Evolutionary conservation across 2,888 invertebrate species (phyloP), one percentile per base, ranked within the genome.

Genomic region (Lochmaea capreae): DNA sequence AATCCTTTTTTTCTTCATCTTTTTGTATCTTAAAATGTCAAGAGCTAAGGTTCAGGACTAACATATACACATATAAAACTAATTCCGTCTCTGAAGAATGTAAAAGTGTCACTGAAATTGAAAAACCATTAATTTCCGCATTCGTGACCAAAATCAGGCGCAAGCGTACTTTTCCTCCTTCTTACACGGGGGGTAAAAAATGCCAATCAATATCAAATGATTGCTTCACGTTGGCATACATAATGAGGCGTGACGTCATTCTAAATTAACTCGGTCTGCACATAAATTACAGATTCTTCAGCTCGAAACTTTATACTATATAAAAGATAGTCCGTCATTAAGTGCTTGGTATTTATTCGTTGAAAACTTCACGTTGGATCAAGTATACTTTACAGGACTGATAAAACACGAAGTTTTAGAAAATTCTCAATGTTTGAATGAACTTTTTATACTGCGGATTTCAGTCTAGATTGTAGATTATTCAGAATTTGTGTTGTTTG

Each of bases 201-300:
- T 82, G 83, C 83, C 85, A 87, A 87, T 87, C 86, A 85, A 87
- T 87, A 87, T 86, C 85, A 85, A 86, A 87, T 87, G 86, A 87
- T 86, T 86, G 84, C 85, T 84, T 82, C 84, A 85, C 85, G 85
- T 83, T 85, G 82, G 86, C 86, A 86, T 86, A 86, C 85, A 84
- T 86, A 86, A 86, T 86, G 86, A 86, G 84, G 77, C 83, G 81
- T 86, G 86, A 86, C 86, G 86, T 86, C 86, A 86, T 83, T 83
- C 80, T 82, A 84, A 85, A 85, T 85, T 84, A 85, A 83, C 79
- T 73, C 59, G 14, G 58, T 18, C 63, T 71, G 52, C 49, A 74
- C 68, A 71, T 65, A 67, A 65, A 67, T 74, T 61, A 72, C 33
- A 43, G 54, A 62, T 62, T 62, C 62, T 63, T 43, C 43, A n/a